phyloP scores from a whole-genome alignment of 2,888 invertebrate species.

The Cephus pulcher region DNA sequence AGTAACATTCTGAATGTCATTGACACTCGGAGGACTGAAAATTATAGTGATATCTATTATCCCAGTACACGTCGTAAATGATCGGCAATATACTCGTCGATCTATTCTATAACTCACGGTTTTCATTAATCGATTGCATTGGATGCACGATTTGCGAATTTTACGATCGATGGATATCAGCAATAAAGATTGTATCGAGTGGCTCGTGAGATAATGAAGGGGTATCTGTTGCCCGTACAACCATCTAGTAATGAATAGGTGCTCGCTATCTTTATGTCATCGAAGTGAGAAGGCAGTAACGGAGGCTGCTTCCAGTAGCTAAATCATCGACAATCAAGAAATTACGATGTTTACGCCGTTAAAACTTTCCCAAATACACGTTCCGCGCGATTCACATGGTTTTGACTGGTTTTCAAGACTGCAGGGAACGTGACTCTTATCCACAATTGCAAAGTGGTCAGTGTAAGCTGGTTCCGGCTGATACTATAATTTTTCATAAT shows the following conservation, averaged over 20 bases:
- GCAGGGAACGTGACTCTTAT: background rate
- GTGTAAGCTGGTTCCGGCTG: background rate
- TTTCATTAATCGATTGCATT: background rate
- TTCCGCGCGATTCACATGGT: background rate
- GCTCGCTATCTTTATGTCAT: conserved; percentile 39
- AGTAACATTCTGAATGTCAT: background rate
- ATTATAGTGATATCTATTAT: background rate
- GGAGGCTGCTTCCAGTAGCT: conserved; percentile 34
- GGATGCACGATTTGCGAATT: conserved; percentile 20
- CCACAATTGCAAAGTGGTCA: background rate
- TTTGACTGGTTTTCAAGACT: background rate
- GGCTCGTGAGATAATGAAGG: conserved; percentile 33
- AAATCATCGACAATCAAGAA: conserved; percentile 1
- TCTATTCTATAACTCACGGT: background rate
- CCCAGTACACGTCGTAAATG: background rate
- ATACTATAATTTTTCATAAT: background rate
- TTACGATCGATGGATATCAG: conserved; percentile 21
- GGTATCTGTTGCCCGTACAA: conserved; percentile 28
- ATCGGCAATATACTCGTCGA: background rate
- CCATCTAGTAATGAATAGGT: conserved; percentile 29
- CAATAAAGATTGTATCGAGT: conserved; percentile 20
- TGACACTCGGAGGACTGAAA: background rate
- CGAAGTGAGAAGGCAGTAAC: conserved; percentile 34
- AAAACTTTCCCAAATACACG: background rate
- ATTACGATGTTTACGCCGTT: background rate